Evolutionary conservation across 2,113 vertebrate species (phyloP), one percentile per base, ranked within the genome.

Genomic region (Zosterops pallidus): DNA sequence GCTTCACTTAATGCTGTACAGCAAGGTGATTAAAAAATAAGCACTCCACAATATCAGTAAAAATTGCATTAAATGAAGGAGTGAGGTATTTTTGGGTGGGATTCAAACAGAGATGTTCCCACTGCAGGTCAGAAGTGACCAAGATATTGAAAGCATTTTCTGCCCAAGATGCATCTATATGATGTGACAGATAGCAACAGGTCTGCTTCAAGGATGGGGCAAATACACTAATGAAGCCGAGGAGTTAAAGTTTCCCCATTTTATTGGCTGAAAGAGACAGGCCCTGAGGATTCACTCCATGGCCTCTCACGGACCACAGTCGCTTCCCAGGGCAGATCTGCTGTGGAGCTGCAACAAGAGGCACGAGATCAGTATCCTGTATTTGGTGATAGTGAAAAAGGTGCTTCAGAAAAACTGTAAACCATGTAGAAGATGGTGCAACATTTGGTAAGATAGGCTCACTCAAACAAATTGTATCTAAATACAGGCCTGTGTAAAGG

Each of bases 151-250:
- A 96, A 68, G 18, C 13, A n/a, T 83, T 85, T 94, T 83, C n/a
- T 42, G 44, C 37, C 12, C n/a, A 71, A 56, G 53, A 52, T 9
- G 55, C 15, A 39, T 42, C 26, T 60, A 39, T 64, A 77, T 57
- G 8, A n/a, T 1, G 2, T 79, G 57, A 44, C 11, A 78, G 20
- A 59, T 57, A 87, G 39, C 50, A 70, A 67, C 18, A 26, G 10
- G 8, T 82, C 53, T 88, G 37, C 25, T 42, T 78, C 49, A 65
- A 68, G 31, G 29, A 37, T 47, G 9, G 15, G 23, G 24, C 26
- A 74, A 78, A 53, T 31, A 26, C 0, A 0, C 35, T 60, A 24
- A n/a, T 55, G 42, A 72, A 70, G 10, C 28, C 0, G 0, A 44
- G 13, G 18, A 83, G 14, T 68, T n/a, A 6, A 33, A 72, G 64